Conservation (phyloP, 2,113 vertebrate species). For the Diphyllodes magnificus region DNA sequence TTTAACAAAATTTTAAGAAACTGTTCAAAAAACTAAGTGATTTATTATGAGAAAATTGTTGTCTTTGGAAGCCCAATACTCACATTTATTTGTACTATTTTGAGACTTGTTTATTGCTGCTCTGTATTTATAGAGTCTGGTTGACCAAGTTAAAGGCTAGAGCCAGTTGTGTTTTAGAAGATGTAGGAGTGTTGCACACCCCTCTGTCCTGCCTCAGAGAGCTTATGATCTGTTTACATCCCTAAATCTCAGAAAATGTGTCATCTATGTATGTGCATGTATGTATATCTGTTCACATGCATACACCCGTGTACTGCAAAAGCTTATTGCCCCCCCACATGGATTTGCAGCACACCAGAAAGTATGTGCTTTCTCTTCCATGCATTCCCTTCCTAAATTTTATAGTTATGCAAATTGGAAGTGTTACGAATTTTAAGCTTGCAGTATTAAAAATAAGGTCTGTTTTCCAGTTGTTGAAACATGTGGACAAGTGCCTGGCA, state of each 20-base stretch:
- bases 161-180: not conserved
- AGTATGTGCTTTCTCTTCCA: not conserved
- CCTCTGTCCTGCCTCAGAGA: not conserved
- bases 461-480: not conserved
- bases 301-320: not conserved
- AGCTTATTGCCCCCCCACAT: not conserved
- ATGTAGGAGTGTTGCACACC: not conserved
- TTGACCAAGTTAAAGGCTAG: not conserved
- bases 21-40: not conserved
- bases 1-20: not conserved
- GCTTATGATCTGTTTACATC: not conserved
- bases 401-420: not conserved
- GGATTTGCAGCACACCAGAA: not conserved
- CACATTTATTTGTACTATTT: not conserved
- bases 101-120: not conserved
- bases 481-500: not conserved
- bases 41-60: not conserved
- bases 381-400: not conserved
- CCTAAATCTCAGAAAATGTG: not conserved
- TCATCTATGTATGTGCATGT: not conserved
- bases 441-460: not conserved
- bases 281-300: not conserved
- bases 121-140: not conserved
- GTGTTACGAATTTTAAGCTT: not conserved
- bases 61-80: not conserved